Evolutionary conservation across 2,113 vertebrate genomes (phyloP), one percentile per base, ranked within the genome.

Genomic region (Malurus elegans): DNA sequence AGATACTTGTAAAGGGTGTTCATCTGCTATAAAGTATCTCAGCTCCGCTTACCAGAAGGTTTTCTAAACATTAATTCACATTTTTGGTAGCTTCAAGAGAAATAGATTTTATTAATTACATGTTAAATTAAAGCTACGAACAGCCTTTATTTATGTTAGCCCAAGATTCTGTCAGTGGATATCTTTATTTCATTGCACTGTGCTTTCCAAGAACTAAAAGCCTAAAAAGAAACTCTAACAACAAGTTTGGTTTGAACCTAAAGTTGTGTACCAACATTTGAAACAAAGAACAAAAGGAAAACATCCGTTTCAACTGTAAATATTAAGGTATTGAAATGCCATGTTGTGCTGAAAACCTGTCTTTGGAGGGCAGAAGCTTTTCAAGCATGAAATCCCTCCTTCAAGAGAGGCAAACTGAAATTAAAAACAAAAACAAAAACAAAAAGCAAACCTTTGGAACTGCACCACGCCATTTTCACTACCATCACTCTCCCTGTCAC

Each of bases 31-130:
- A 54, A 92, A 93, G 44, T 34, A 85, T 80, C 88, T 64, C 84
- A 80, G 85, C 25, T 83, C 79, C 85, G 54, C 69, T 92, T 69
- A 94, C 65, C 79, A 95, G 83, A 88, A 94, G 86, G 83, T 61
- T 96, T 94, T 91, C 76, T 75, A 90, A 95, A 36, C 61, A 44
- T 82, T 79, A 88, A 94, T 84, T 72, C 72, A 72, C 45, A 29
- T 93, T 92, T 96, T 54, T 48, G 12, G 19, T 93, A 60, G 45
- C 23, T 91, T 95, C 44, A 73, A 82, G 66, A 85, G 73, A 95
- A 90, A 91, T 38, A 85, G 34, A 4, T 75, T 88, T 92, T 76
- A 88, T 76, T 95, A 96, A 91, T 93, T 75, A 75, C 24, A 18
- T 40, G 26, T 84, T 88, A 73, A 83, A 65, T 85, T 88, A 82